Percentiles rank a stretch among this genome's conserved stretches.
Conservation (phyloP, 2,888 invertebrate genomes). For the Drosophila cyrtoloma region DNA sequence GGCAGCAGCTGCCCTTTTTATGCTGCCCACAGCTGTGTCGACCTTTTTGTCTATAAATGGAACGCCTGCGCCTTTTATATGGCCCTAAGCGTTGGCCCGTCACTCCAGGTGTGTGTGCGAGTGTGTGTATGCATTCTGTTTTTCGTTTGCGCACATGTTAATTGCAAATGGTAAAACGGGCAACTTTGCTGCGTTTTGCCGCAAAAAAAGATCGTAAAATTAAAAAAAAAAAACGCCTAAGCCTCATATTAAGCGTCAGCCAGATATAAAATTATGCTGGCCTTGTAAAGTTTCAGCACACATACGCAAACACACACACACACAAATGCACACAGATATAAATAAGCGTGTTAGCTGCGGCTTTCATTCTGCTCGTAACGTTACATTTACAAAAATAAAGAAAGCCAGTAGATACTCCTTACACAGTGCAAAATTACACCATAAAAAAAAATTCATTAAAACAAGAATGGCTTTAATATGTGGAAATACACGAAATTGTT, state of each 20-base stretch:
- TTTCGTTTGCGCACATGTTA: constrained; percentile 46
- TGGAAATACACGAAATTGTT: not conserved
- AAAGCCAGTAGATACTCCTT: not conserved
- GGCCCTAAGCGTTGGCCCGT: constrained; percentile 24
- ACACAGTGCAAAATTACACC: not conserved
- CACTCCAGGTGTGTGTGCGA: constrained; percentile 22
- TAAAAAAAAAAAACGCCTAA: constrained; percentile 45
- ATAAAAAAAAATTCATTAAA: not conserved
- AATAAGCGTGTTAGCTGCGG: constrained; percentile 9
- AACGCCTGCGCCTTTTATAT: constrained; percentile 19
- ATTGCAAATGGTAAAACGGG: constrained; percentile 52
- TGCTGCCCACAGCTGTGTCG: constrained; percentile 61
- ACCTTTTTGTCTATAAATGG: constrained; percentile 56
- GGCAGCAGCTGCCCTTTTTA: constrained; percentile 62
- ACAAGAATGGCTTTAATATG: not conserved
- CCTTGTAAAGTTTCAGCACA: constrained; percentile 52
- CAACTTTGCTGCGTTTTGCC: constrained; percentile 49
- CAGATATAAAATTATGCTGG: constrained; percentile 62
- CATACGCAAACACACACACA: constrained; percentile 16
- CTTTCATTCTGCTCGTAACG: not conserved
- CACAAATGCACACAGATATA: constrained; percentile 1
- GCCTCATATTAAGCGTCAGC: constrained; percentile 66
- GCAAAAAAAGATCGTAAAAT: constrained; percentile 50
- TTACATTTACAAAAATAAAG: constrained; percentile 6
- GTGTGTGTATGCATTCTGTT: constrained; percentile 21